Evolutionary conservation across 2,113 vertebrate genomes (phyloP).

Genomic region (Malurus alboscapulatus): DNA sequence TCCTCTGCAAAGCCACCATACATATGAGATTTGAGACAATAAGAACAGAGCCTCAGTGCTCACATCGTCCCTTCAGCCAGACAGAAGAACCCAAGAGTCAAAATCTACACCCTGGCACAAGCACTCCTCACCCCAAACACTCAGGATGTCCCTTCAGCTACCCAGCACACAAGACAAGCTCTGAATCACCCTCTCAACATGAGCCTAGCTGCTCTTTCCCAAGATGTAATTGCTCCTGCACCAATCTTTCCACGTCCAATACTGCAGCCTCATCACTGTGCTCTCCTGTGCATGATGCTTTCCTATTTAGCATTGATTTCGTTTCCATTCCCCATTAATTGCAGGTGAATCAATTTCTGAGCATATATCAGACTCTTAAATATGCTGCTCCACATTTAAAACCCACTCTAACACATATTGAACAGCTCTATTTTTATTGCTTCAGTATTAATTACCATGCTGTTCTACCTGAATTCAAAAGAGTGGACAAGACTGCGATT

Average conservation of each 20-base stretch:
- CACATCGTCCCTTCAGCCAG: not conserved
- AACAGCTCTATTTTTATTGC: not conserved
- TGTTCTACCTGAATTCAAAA: not conserved
- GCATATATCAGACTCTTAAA: not conserved
- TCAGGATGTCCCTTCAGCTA: not conserved
- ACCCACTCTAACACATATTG: not conserved
- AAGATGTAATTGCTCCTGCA: not conserved
- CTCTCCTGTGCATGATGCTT: not conserved
- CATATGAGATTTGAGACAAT: not conserved
- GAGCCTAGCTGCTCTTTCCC: not conserved
- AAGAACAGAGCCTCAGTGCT: not conserved
- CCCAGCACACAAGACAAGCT: not conserved
- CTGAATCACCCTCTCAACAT: not conserved
- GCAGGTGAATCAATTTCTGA: conserved; percentile 26
- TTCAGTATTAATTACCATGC: not conserved
- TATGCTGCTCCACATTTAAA: not conserved
- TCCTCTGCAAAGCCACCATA: not conserved
- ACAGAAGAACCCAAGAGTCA: not conserved
- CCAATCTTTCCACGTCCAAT: not conserved
- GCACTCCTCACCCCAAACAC: not conserved
- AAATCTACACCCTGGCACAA: not conserved
- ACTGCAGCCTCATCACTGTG: not conserved
- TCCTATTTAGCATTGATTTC: conserved; percentile 54
- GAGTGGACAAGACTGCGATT: not conserved
- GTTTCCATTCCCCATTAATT: conserved; percentile 24